Conservation (phyloP, 1,140 invertebrate genomes). For the Venustaconcha ellipsiformis region DNA sequence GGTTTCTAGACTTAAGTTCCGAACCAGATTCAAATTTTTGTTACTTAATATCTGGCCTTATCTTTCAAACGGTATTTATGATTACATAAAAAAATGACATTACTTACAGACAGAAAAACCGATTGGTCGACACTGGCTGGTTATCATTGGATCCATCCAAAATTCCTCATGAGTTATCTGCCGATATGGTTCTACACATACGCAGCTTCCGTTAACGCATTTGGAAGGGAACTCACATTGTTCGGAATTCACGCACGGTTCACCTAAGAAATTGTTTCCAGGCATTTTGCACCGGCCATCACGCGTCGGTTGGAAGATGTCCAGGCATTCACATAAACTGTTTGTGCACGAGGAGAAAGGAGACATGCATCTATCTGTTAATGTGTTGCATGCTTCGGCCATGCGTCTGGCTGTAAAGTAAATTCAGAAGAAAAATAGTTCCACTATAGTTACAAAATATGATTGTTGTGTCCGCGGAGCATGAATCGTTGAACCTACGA, state of each 20-base stretch:
- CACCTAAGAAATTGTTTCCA: slow-evolving; percentile 19
- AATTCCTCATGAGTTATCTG: slow-evolving; percentile 28
- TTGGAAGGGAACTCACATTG: slow-evolving; percentile 30
- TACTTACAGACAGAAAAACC: slow-evolving; percentile 25
- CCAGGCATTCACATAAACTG: slow-evolving; percentile 22
- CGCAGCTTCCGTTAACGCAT: slow-evolving; percentile 23
- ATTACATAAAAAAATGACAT: too few species aligned
- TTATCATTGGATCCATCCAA: slow-evolving; percentile 29
- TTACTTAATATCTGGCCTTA: too few species aligned
- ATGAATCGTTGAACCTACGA: too few species aligned
- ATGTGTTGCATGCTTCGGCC: slow-evolving; percentile 15
- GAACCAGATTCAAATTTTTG: too few species aligned
- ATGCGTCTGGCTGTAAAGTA: neutral
- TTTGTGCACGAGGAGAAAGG: slow-evolving; percentile 19
- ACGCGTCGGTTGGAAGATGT: slow-evolving; percentile 13
- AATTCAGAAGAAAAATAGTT: too few species aligned
- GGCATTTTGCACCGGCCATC: slow-evolving; percentile 28
- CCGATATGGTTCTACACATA: slow-evolving; percentile 25
- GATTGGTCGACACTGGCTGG: slow-evolving; percentile 29
- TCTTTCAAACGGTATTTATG: too few species aligned
- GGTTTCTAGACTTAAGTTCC: too few species aligned
- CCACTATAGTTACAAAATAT: too few species aligned
- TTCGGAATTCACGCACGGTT: slow-evolving; percentile 21
- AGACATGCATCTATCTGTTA: slow-evolving; percentile 23
- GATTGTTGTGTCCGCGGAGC: too few species aligned